A percentile compares a stretch with the other conserved stretches of the same genome.
Conservation (phyloP, 2,113 vertebrate genomes). For the Scomber japonicus region DNA sequence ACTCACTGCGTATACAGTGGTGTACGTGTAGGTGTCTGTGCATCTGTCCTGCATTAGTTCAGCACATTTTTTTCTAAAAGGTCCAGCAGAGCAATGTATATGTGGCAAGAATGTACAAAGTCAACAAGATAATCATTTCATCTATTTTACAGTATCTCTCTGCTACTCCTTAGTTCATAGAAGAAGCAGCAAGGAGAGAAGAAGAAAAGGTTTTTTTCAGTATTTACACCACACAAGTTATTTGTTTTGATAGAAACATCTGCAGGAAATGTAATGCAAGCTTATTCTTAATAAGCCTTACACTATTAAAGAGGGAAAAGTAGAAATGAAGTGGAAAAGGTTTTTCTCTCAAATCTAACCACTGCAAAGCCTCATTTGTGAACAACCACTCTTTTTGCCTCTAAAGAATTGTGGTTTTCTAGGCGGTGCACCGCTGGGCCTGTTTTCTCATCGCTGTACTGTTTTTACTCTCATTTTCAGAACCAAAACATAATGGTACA, state of each 20-base stretch:
- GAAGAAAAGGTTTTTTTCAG: not conserved
- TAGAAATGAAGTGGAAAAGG: conserved; percentile 52
- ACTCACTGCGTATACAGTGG: conserved; percentile 9
- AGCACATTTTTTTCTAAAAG: conserved; percentile 16
- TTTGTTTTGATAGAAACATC: conserved; percentile 70
- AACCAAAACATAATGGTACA: conserved; percentile 27
- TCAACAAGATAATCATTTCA: conserved; percentile 24
- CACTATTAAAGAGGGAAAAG: conserved; percentile 30
- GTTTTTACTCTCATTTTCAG: conserved; percentile 39
- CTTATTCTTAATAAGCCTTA: conserved; percentile 38
- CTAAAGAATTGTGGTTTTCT: conserved; percentile 63
- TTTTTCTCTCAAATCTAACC: conserved; percentile 21
- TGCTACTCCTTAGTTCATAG: not conserved
- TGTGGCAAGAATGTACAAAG: conserved; percentile 19
- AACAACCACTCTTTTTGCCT: conserved; percentile 39
- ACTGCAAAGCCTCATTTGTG: conserved; percentile 49
- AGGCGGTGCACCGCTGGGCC: conserved; percentile 17
- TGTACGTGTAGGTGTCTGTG: conserved; percentile 51
- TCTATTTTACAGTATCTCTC: conserved; percentile 19
- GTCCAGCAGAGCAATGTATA: not conserved
- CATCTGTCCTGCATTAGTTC: conserved; percentile 49
- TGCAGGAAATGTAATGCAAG: conserved; percentile 46
- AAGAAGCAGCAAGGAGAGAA: not conserved
- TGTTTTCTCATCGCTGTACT: conserved; percentile 27
- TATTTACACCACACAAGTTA: conserved; percentile 47